These are phyloP conservation scores for Acleris sparsana DNA, from an alignment of 2,888 invertebrate genomes.

Conservation along the genomic window DNA sequence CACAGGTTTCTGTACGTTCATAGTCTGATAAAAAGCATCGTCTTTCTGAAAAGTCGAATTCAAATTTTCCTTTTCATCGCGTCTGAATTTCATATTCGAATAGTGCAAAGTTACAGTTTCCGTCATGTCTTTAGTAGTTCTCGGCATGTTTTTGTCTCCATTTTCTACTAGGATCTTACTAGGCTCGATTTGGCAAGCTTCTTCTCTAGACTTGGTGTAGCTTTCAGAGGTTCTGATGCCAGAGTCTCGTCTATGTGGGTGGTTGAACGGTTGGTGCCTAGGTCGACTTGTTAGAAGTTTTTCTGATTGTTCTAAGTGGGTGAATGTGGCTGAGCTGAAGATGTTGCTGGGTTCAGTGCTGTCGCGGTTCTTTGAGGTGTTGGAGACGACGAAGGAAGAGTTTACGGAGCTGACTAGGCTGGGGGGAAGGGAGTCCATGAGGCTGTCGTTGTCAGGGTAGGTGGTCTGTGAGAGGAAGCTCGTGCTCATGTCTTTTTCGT, in stretches of 20 bases:
- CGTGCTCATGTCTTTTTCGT: conserved; percentile 81
- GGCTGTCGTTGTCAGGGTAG: conserved; percentile 74
- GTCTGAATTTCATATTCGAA: conserved; percentile 68
- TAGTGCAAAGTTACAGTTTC: conserved; percentile 75
- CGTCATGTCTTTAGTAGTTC: conserved; percentile 57
- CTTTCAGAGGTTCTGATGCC: conserved; percentile 66
- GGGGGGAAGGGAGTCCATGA: conserved; percentile 76
- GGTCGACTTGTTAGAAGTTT: conserved; percentile 69
- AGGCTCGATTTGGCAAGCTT: conserved; percentile 70
- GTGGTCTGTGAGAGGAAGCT: conserved; percentile 80
- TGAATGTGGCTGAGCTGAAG: conserved; percentile 76
- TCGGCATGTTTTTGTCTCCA: conserved; percentile 61
- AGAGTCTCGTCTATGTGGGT: conserved; percentile 65
- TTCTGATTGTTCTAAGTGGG: conserved; percentile 73
- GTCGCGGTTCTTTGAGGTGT: conserved; percentile 60
- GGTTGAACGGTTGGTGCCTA: conserved; percentile 64
- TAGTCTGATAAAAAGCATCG: conserved; percentile 73
- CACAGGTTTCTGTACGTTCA: conserved; percentile 60
- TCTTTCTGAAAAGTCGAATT: conserved; percentile 66
- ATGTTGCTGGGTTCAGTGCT: conserved; percentile 65
- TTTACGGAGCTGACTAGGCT: conserved; percentile 76
- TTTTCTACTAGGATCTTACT: conserved; percentile 72
- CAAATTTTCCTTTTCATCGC: conserved; percentile 71
- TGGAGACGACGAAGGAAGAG: conserved; percentile 70
- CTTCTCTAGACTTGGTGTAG: conserved; percentile 72